Evolutionary conservation across 64 coral and sea anemone species (phyloP).

Genomic region (Stylophora pistillata): DNA sequence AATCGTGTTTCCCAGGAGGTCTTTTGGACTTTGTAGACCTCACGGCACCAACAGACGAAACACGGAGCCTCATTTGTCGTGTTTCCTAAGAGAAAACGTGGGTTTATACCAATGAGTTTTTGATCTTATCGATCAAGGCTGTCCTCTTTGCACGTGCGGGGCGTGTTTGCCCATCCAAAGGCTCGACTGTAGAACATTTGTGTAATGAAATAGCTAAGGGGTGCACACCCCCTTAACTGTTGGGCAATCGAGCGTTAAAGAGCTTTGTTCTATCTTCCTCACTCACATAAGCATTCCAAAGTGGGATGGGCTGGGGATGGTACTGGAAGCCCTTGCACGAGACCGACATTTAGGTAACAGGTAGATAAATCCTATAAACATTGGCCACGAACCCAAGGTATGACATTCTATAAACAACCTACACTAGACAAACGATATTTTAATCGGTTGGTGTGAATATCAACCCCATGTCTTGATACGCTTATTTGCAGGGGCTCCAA

Average conservation of each 20-base stretch:
- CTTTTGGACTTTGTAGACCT: constrained; percentile 31
- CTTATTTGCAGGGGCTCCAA: constrained; percentile 41
- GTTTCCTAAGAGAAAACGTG: constrained; percentile 98
- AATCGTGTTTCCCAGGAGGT: constrained; percentile 41
- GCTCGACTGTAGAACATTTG: constrained; percentile 50
- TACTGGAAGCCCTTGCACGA: background rate
- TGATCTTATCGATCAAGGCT: constrained; percentile 75
- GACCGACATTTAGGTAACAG: background rate
- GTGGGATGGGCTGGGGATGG: constrained; percentile 23
- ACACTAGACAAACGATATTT: constrained; percentile 40
- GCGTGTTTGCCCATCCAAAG: constrained; percentile 83
- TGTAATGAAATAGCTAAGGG: background rate
- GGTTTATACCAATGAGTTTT: background rate
- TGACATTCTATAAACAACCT: constrained; percentile 24
- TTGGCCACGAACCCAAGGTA: constrained; percentile 27
- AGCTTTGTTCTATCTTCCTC: background rate
- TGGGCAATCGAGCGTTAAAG: background rate
- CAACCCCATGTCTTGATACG: constrained; percentile 48
- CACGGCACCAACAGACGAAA: constrained; percentile 59
- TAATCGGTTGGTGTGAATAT: constrained; percentile 46
- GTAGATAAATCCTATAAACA: constrained; percentile 10
- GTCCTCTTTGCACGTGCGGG: constrained; percentile 66
- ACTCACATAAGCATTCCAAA: constrained; percentile 18
- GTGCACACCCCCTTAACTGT: background rate
- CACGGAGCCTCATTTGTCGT: constrained; percentile 38